Conservation (phyloP, 2,113 vertebrate species). For the Brachionichthys hirsutus region DNA sequence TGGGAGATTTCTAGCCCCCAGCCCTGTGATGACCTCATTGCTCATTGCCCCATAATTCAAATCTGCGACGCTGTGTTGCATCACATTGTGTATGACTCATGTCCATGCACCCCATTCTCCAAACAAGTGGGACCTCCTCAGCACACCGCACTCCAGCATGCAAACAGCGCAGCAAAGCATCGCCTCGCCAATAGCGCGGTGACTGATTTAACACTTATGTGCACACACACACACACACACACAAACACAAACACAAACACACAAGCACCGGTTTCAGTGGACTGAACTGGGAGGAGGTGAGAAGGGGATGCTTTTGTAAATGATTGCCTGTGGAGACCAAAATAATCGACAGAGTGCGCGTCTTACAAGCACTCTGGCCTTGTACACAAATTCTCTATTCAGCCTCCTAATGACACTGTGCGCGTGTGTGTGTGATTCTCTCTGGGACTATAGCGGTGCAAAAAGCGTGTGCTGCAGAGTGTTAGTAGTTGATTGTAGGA, state of each 20-base stretch:
- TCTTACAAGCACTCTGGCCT: slow-evolving; percentile 65
- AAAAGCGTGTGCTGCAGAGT: no score
- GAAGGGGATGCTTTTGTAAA: slow-evolving; percentile 63
- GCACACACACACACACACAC: slow-evolving; percentile 19
- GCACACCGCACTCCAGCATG: slow-evolving; percentile 23
- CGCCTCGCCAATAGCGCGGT: slow-evolving; percentile 41
- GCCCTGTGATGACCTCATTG: slow-evolving; percentile 75
- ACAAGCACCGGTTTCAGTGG: slow-evolving; percentile 40
- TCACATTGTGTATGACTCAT: slow-evolving; percentile 72
- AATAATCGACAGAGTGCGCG: slow-evolving; percentile 66
- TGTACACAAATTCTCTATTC: slow-evolving; percentile 61
- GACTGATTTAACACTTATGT: slow-evolving; percentile 32
- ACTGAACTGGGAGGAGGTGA: slow-evolving; percentile 29
- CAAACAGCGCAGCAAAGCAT: slow-evolving; percentile 44
- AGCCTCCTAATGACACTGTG: slow-evolving; percentile 53
- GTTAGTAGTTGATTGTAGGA: neutral
- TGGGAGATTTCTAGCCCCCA: slow-evolving; percentile 65
- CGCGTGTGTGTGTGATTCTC: no score
- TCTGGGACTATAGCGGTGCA: neutral
- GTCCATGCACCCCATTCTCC: slow-evolving; percentile 58
- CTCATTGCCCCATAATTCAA: slow-evolving; percentile 76
- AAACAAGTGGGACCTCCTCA: slow-evolving; percentile 42
- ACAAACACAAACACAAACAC: slow-evolving; percentile 19
- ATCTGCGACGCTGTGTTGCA: slow-evolving; percentile 70
- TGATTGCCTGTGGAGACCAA: slow-evolving; percentile 71